A percentile compares a stretch with the other conserved stretches of the same genome.
Evolutionary conservation across 2,113 vertebrate species (phyloP).

Genomic region (Orientallactaga bullata): DNA sequence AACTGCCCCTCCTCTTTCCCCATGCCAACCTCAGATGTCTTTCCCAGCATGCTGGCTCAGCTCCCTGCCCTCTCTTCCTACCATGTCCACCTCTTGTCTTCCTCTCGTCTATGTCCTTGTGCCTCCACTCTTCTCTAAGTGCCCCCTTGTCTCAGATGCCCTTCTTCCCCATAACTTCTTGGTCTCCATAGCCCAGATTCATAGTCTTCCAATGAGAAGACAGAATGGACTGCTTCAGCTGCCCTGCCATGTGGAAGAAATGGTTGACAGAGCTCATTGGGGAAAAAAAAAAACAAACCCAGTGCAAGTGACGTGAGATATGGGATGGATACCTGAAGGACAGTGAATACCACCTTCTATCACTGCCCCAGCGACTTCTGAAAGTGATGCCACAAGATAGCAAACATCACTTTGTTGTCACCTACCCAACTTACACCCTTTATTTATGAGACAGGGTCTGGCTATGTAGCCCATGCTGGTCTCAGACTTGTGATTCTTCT

Average conservation of each 20-base stretch:
- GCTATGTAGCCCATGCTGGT: not conserved
- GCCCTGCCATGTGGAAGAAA: not conserved
- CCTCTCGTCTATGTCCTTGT: not conserved
- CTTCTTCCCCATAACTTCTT: not conserved
- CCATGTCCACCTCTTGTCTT: not conserved
- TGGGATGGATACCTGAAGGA: accelerated
- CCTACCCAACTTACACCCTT: no score
- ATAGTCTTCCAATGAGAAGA: not conserved
- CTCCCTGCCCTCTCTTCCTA: no score
- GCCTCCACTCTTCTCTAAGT: not conserved
- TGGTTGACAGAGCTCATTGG: not conserved
- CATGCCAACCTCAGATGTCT: not conserved
- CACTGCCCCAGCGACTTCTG: not conserved
- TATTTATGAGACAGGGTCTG: not conserved
- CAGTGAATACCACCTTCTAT: not conserved
- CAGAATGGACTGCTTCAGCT: not conserved
- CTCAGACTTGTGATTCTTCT: not conserved
- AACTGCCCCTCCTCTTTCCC: accelerated
- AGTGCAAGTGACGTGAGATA: no score
- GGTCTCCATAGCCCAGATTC: not conserved
- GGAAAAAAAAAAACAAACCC: not conserved
- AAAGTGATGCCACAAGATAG: not conserved
- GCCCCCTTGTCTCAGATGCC: not conserved
- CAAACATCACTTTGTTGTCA: accelerated
- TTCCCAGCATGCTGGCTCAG: no score